phyloP scores from a whole-genome alignment of 1,140 invertebrate species.

The Dendroctonus ponderosae region DNA sequence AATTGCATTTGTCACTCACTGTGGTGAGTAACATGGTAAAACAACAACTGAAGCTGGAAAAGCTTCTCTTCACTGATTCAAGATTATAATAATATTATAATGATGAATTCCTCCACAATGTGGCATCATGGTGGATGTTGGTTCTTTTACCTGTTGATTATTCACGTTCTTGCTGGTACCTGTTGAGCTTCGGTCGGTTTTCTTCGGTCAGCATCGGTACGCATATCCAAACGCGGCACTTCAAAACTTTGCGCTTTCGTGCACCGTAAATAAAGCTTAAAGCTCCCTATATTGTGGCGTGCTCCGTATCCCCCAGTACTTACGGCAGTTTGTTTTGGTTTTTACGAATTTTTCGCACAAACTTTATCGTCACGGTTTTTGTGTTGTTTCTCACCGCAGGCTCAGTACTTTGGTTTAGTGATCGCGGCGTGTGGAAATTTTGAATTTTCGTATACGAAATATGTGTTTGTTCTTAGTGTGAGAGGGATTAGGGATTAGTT shows the following conservation, averaged over 20 bases:
- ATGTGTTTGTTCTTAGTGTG: not conserved
- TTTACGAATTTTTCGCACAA: not conserved
- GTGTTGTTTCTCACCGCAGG: not conserved
- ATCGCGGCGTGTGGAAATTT: not conserved
- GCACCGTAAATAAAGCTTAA: not conserved
- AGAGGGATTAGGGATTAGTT: not conserved
- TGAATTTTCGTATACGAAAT: not conserved
- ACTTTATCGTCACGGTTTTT: not conserved
- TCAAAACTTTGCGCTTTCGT: not conserved
- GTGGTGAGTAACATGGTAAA: too few relatives aligned
- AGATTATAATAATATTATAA: not conserved
- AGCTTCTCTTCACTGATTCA: not conserved
- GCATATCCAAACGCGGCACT: not conserved
- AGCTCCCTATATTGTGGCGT: not conserved
- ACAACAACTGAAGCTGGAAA: too few relatives aligned
- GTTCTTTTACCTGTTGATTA: slow-evolving; percentile 1
- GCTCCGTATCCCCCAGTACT: not conserved
- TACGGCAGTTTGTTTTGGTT: not conserved
- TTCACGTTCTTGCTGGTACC: not conserved
- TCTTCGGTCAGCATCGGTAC: not conserved
- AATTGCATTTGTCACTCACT: too few relatives aligned
- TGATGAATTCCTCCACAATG: not conserved
- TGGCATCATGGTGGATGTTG: not conserved
- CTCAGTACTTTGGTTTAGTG: not conserved
- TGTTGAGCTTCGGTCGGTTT: not conserved